A percentile compares a stretch with the other conserved stretches of the same genome.
These are phyloP conservation scores for Dreissena polymorpha DNA, from an alignment of 1,140 invertebrate species.

Conservation along the genomic window DNA sequence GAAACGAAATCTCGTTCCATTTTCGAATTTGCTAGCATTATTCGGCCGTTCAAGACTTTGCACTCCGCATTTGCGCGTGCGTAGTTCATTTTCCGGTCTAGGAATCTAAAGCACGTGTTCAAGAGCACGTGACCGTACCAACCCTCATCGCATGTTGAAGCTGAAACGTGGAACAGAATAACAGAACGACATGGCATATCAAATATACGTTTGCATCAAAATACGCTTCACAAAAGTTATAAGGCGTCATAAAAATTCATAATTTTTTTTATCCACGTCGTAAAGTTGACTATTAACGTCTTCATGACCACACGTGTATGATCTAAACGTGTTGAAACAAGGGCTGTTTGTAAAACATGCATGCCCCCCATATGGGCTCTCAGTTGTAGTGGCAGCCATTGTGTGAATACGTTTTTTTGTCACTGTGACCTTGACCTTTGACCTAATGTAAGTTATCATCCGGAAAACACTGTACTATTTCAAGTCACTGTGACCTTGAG, in stretches of 20 bases:
- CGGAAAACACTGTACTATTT: too few species aligned
- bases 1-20: conserved; percentile 40
- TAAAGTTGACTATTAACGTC: neutral
- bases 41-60: neutral
- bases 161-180: neutral
- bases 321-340: neutral
- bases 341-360: too few species aligned
- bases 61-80: conserved; percentile 9
- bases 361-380: too few species aligned
- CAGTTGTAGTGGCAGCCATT: too few species aligned
- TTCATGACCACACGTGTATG: neutral
- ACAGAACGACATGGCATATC: neutral
- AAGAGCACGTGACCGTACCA: conserved; percentile 53
- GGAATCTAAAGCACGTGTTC: conserved; percentile 39
- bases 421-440: too few species aligned
- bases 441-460: too few species aligned
- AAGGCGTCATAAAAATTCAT: neutral
- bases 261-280: neutral
- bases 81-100: conserved; percentile 29
- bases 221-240: neutral
- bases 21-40: conserved; percentile 18
- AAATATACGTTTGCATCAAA: neutral
- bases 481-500: too few species aligned
- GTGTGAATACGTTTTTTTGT: too few species aligned
- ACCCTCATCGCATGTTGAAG: conserved; percentile 44